Conservation (phyloP, 2,888 invertebrate genomes). For the Lithophane ornitopus region DNA sequence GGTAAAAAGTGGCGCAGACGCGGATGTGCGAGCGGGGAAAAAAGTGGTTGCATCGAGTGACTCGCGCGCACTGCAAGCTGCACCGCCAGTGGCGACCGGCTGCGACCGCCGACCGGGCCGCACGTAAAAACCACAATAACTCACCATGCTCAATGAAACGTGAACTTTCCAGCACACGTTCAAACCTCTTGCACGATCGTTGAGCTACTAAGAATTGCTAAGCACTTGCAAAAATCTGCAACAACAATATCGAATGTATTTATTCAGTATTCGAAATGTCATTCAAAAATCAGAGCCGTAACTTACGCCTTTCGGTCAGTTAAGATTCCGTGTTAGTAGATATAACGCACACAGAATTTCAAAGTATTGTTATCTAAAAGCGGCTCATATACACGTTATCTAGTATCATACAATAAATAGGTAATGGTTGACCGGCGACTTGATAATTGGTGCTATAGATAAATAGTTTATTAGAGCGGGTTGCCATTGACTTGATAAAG, state of each 20-base stretch:
- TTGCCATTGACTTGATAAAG: slow-evolving; percentile 62
- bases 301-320: slow-evolving; percentile 53
- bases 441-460: slow-evolving; percentile 68
- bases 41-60: slow-evolving; percentile 80
- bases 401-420: slow-evolving; percentile 61
- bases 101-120: slow-evolving; percentile 11
- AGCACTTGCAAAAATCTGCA: slow-evolving; percentile 35
- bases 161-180: slow-evolving; percentile 52
- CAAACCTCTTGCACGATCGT: slow-evolving; percentile 22
- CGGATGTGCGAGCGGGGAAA: slow-evolving; percentile 81
- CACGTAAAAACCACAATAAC: slow-evolving; percentile 55
- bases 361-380: slow-evolving; percentile 63
- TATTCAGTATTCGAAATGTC: slow-evolving; percentile 54
- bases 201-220: slow-evolving; percentile 51
- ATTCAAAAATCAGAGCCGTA: slow-evolving; percentile 58
- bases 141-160: slow-evolving; percentile 61
- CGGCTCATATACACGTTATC: slow-evolving; percentile 57
- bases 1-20: slow-evolving; percentile 85
- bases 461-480: slow-evolving; percentile 66
- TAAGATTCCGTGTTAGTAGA: slow-evolving; percentile 55
- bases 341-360: slow-evolving; percentile 55
- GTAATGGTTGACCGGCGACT: slow-evolving; percentile 57
- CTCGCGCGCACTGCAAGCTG: slow-evolving; percentile 68
- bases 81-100: slow-evolving; percentile 23
- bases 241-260: slow-evolving; percentile 46